phyloP scores from a whole-genome alignment of 1,140 invertebrate species.

The Drosophila punjabiensis region DNA sequence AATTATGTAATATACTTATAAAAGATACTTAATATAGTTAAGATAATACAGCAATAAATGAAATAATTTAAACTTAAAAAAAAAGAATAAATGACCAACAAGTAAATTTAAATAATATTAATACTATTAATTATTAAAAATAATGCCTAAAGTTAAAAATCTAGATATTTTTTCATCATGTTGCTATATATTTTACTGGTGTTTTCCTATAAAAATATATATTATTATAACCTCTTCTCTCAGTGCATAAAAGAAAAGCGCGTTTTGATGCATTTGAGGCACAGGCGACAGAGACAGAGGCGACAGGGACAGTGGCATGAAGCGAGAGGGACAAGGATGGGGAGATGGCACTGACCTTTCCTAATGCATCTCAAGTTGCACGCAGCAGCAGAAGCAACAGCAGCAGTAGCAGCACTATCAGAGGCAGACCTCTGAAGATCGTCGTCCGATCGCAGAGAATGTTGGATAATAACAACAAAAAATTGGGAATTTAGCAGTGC shows the following conservation, averaged over 20 bases:
- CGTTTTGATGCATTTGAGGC: constrained; percentile 81
- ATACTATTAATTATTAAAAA: not conserved
- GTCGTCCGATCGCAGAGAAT: constrained; percentile 32
- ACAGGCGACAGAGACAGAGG: constrained; percentile 39
- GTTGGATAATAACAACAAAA: constrained; percentile 38
- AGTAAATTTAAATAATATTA: not conserved
- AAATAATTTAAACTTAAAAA: too few relatives aligned
- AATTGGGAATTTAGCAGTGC: constrained; percentile 40
- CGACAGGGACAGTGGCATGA: constrained; percentile 5
- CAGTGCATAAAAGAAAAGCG: constrained; percentile 52
- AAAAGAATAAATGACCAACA: not conserved
- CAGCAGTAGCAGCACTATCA: constrained; percentile 19
- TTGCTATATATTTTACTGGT: not conserved
- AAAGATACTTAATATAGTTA: not conserved
- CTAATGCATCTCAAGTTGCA: constrained; percentile 80
- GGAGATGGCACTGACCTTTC: constrained; percentile 77
- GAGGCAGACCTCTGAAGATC: constrained; percentile 30
- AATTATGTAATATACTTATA: not conserved
- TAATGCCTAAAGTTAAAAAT: not conserved
- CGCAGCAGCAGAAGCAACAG: constrained; percentile 35
- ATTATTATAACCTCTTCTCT: not conserved
- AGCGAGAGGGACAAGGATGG: not conserved
- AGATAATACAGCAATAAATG: not conserved
- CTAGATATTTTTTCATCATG: not conserved
- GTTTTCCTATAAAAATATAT: not conserved